Percentiles rank a stretch among this genome's conserved stretches.
phyloP scores from a whole-genome alignment of 2,113 vertebrate species.

The Perca fluviatilis region DNA sequence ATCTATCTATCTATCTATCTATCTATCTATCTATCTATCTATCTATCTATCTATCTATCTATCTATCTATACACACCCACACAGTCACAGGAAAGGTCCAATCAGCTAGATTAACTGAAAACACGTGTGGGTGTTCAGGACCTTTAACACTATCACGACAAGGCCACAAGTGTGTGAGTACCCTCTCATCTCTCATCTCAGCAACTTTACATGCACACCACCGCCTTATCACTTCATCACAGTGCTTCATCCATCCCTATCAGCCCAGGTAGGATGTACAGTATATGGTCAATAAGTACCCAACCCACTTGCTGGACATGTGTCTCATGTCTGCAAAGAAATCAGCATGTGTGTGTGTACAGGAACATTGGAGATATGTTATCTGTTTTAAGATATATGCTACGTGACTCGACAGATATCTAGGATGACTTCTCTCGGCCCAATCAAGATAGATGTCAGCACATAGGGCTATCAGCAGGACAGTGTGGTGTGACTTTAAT shows the following conservation, averaged over 20 bases:
- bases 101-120: too few relatives aligned
- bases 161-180: background rate
- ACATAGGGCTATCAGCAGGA: background rate
- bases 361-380: background rate
- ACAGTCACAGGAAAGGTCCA: too few relatives aligned
- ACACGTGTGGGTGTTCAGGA: too few relatives aligned
- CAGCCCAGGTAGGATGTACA: background rate
- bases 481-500: slow-evolving; percentile 1
- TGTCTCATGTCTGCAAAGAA: slow-evolving; percentile 18
- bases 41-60: too few relatives aligned
- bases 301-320: background rate
- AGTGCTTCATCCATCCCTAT: background rate
- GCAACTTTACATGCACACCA: background rate
- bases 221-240: background rate
- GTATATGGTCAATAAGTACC: slow-evolving; percentile 39
- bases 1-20: too few relatives aligned
- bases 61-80: too few relatives aligned
- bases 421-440: background rate
- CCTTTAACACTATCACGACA: background rate
- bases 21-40: too few relatives aligned
- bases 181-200: background rate
- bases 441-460: background rate
- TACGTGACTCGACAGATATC: background rate
- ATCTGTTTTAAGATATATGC: slow-evolving; percentile 10
- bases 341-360: background rate